Base-by-base conservation (phyloP, 2,113 vertebrate species). In the Nyctereutes procyonoides region DNA sequence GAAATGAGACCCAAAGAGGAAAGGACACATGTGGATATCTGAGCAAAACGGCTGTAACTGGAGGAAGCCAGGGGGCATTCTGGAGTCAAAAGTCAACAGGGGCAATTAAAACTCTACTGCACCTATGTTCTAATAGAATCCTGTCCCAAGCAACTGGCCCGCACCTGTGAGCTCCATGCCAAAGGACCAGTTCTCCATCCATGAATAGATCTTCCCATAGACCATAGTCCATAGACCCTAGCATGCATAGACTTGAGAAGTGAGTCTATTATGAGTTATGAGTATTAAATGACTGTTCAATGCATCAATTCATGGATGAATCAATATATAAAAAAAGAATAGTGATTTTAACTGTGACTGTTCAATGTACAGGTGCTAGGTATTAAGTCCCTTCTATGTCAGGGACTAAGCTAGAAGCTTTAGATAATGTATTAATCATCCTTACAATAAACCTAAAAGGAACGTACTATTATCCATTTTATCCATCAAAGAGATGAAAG, bases 301-400 rank as follows among this genome's bases (percentile, higher is more conserved):
- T 74, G 14, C 30, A 84, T 93, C 35, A 74, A 92, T 86, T 67
- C 22, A 32, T 17, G 20, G n/a, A 83, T n/a, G 58, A 98, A 48
- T 60, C 65, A 67, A 83, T n/a, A 79, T 20, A 48, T 11, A 94
- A 83, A 58, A 92, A 81, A 85, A 88, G 63, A 95, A 90, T 14
- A 84, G 69, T 3, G 67, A 9, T 8, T 53, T 43, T 84, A 38
- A 32, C 22, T 43, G 62, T 11, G 6, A 13, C 19, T n/a, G 35
- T 15, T 56, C 16, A 32, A 19, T 69, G 6, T 65, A 38, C 1
- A 80, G 76, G 51, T 30, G 11, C 32, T 77, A 24, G 6, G 28
- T 30, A 9, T n/a, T 53, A 85, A 62, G 13, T 53, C 62, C n/a
- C 24, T 24, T n/a, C 22, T 43, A 51, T 30, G 35, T 71, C 20